These are phyloP conservation scores for Motacilla alba DNA, from an alignment of 2,113 vertebrate genomes.

Conservation along the genomic window DNA sequence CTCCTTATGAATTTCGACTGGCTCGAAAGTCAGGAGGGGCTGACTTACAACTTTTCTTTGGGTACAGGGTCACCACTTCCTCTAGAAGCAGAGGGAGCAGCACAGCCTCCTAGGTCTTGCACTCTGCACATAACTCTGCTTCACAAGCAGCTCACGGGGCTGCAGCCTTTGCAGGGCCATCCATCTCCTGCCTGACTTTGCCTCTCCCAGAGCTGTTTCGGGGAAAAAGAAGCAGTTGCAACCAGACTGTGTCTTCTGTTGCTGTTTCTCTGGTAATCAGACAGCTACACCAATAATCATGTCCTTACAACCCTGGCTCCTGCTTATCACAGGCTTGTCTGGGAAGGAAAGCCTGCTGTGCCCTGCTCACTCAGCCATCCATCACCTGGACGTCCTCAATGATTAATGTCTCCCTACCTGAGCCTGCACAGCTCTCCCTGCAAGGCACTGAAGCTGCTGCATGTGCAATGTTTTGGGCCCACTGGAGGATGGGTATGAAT, in stretches of 20 bases:
- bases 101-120: background rate
- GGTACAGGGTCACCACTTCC: background rate
- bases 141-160: background rate
- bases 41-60: background rate
- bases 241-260: background rate
- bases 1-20: rapidly evolving
- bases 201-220: background rate
- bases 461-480: background rate
- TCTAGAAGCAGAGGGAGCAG: background rate
- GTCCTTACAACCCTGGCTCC: slow-evolving; percentile 24
- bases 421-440: background rate
- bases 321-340: slow-evolving; percentile 37
- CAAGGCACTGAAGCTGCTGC: background rate
- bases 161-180: background rate
- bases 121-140: background rate
- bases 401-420: slow-evolving; percentile 35
- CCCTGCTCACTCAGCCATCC: slow-evolving; percentile 1
- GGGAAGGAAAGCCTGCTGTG: background rate
- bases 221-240: background rate
- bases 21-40: background rate
- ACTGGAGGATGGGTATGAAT: background rate
- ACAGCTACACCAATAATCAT: slow-evolving; percentile 52
- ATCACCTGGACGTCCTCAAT: background rate
- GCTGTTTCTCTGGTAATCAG: slow-evolving; percentile 45
- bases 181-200: background rate